A percentile compares a stretch with the other conserved stretches of the same genome.
phyloP scores from a whole-genome alignment of 2,797 vertebrate species.

The Buphagus erythrorhynchus region DNA sequence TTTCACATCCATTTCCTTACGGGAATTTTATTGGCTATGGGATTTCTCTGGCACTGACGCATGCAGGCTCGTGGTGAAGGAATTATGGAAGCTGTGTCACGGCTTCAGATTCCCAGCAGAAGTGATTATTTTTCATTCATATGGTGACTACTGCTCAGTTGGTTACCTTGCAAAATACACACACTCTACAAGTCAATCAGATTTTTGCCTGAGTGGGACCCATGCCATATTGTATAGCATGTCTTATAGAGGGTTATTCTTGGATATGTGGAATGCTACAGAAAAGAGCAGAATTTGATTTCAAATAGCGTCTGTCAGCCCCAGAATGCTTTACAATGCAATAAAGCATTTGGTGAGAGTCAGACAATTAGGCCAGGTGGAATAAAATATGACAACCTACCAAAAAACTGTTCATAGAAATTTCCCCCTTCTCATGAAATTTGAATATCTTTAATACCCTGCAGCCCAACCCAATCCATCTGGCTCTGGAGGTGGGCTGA shows the following conservation, averaged over 20 bases:
- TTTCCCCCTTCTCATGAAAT: neutral
- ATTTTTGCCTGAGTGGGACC: conserved; percentile 26
- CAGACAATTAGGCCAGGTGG: conserved; percentile 27
- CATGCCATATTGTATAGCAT: neutral
- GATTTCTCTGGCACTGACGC: conserved; percentile 19
- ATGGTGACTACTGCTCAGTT: conserved; percentile 47
- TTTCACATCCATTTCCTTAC: neutral
- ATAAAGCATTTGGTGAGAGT: conserved; percentile 20
- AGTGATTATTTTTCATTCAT: conserved; percentile 56
- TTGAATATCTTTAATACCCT: neutral
- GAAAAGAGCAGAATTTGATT: conserved; percentile 41
- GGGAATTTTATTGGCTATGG: neutral
- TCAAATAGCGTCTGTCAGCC: conserved; percentile 22
- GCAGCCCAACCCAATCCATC: conserved; percentile 3
- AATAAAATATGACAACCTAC: neutral
- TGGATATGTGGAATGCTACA: neutral
- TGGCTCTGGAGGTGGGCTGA: neutral
- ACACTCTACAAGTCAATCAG: neutral
- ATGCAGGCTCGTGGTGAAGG: conserved; percentile 29
- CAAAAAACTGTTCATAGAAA: neutral
- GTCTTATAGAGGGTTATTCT: conserved; percentile 35
- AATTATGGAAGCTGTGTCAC: conserved; percentile 39
- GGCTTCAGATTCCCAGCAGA: conserved; percentile 21
- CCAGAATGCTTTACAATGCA: neutral
- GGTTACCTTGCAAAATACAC: conserved; percentile 14